Percentiles rank a stretch among this genome's conserved stretches.
Evolutionary conservation across 2,797 vertebrate species (phyloP).

Genomic region (Sebastes cheni): DNA sequence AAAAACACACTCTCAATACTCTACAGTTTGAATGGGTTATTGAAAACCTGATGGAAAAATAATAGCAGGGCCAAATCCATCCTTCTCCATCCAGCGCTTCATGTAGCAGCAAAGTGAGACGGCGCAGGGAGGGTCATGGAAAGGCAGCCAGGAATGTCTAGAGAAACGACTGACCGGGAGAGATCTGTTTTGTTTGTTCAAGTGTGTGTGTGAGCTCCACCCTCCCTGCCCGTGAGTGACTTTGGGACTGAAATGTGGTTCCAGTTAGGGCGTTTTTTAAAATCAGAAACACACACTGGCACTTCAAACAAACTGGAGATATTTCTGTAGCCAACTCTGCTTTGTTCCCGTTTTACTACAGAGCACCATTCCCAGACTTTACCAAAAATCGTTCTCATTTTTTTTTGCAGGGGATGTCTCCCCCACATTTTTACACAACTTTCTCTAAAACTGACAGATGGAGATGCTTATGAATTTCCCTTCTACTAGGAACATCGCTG

Average conservation of each 20-base stretch:
- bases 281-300: constrained; percentile 79
- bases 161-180: constrained; percentile 70
- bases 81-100: constrained; percentile 27
- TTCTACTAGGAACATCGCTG: constrained; percentile 9
- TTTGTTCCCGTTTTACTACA: constrained; percentile 75
- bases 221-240: constrained; percentile 71
- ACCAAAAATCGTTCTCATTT: constrained; percentile 20
- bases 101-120: constrained; percentile 46
- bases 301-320: constrained; percentile 81
- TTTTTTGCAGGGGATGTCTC: constrained; percentile 3
- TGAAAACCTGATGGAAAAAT: constrained; percentile 57
- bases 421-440: constrained; percentile 22
- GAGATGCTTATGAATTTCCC: constrained; percentile 23
- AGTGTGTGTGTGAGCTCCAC: constrained; percentile 73
- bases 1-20: constrained; percentile 4
- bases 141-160: constrained; percentile 78
- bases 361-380: constrained; percentile 63
- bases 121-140: constrained; percentile 73
- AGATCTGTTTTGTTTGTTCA: constrained; percentile 77
- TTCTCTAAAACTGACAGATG: constrained; percentile 32
- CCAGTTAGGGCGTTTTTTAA: constrained; percentile 79
- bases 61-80: constrained; percentile 42
- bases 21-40: constrained; percentile 31
- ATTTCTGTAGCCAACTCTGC: constrained; percentile 68
- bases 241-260: constrained; percentile 83